Evolutionary conservation across 2,113 vertebrate genomes (phyloP), one percentile per base, ranked within the genome.

Genomic region (Rhea pennata): DNA sequence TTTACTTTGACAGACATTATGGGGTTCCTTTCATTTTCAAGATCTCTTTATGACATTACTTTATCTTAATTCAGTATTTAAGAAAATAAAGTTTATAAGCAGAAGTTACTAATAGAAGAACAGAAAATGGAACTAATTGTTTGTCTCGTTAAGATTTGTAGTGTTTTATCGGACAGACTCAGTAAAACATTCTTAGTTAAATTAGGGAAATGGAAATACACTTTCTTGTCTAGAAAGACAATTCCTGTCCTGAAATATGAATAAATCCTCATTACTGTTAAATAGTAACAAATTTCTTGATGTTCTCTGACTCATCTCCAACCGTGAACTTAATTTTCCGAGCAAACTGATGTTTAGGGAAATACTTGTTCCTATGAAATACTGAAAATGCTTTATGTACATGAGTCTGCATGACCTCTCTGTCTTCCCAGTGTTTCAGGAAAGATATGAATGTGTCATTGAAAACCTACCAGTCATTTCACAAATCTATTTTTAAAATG

Each of bases 351-450:
- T 36, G 13, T 91, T 90, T 66, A 58, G 21, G 75, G 66, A 69
- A 89, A 31, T 5, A 2, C 44, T 58, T 80, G 8, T 17, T 79
- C 21, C 40, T 62, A 5, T 54, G 31, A 87, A 85, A 80, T 58
- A 27, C 54, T 48, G 26, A 58, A 88, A 82, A 48, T 36, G 16
- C 31, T 72, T 70, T 36, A 53, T 24, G 10, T 58, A 16, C 29
- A 16, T 56, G 54, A 33, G 56, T 58, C 36, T 61, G 21, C 24
- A 3, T 33, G 14, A 46, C 22, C 4, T 39, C 19, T 2, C 26
- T 0, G 0, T 62, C 76, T 80, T 0, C 56, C 17, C 29, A 58
- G 10, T 59, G 31, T 33, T 33, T 33, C 56, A 59, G 31, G 56
- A 59, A 59, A 33, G 56, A 59, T 59, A 59, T 33, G 1, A 56